Percentiles rank a stretch among this genome's conserved stretches.
phyloP scores from a whole-genome alignment of 1,140 invertebrate species.

The Aphaenogaster floridana region DNA sequence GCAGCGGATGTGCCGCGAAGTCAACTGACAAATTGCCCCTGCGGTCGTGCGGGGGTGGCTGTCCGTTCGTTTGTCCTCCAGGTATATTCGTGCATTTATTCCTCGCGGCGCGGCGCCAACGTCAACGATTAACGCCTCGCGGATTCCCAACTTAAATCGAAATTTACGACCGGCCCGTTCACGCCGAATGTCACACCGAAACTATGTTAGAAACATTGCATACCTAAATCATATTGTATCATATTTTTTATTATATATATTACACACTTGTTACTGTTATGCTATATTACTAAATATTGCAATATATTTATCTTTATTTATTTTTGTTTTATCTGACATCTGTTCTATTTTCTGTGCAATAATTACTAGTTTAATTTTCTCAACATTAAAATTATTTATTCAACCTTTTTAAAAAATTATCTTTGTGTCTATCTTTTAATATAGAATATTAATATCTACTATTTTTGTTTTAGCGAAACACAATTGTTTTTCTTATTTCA shows the following conservation, averaged over 20 bases:
- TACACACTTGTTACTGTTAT: background rate
- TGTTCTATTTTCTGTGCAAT: background rate
- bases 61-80: background rate
- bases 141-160: conserved; percentile 38
- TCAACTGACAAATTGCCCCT: conserved; percentile 56
- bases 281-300: background rate
- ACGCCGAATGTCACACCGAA: background rate
- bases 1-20: conserved; percentile 51
- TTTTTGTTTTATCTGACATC: background rate
- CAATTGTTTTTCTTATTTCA: background rate
- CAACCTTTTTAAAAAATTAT: background rate
- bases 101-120: conserved; percentile 21
- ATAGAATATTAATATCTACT: background rate
- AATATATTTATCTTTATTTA: background rate
- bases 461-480: background rate
- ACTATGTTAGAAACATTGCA: background rate
- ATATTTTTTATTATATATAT: conserved; percentile 13
- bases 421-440: background rate
- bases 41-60: conserved; percentile 33
- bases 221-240: background rate
- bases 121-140: conserved; percentile 46
- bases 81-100: conserved; percentile 51
- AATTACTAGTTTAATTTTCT: background rate
- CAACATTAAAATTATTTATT: background rate
- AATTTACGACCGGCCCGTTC: background rate